Percentiles rank a stretch among this genome's conserved stretches.
These are phyloP conservation scores for Bos javanicus DNA, from an alignment of 2,113 vertebrate genomes.

Conservation along the genomic window DNA sequence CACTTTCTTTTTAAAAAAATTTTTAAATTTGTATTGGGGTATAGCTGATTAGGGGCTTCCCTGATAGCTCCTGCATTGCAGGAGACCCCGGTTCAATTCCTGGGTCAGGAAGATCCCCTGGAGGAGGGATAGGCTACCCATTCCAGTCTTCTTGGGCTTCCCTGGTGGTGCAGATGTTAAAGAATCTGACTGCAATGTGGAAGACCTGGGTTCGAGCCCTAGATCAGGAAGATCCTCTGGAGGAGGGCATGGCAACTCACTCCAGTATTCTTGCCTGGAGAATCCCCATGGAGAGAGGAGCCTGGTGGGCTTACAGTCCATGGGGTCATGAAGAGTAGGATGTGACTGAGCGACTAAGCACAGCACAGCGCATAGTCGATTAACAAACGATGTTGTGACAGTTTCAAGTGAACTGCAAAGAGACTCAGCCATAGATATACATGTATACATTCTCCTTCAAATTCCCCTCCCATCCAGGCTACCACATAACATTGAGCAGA, in stretches of 20 bases:
- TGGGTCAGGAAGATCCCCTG: not conserved
- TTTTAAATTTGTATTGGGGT: not conserved
- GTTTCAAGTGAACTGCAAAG: not conserved
- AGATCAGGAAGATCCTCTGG: not conserved
- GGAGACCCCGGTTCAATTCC: not conserved
- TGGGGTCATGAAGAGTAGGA: not conserved
- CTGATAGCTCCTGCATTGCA: not conserved
- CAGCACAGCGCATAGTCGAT: not conserved
- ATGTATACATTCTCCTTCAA: not conserved
- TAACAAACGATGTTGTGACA: not conserved
- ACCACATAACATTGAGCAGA: not conserved
- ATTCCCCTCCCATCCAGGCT: not conserved
- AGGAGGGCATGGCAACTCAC: not conserved
- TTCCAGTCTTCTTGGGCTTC: not conserved
- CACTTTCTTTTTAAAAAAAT: not conserved
- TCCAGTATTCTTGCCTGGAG: not conserved
- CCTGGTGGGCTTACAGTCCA: not conserved
- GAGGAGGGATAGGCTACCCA: not conserved
- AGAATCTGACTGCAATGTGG: not conserved
- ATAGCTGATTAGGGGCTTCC: not conserved
- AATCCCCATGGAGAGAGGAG: not conserved
- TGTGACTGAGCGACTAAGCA: not conserved
- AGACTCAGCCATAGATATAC: not conserved
- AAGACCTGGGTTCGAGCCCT: not conserved
- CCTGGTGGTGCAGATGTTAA: not conserved